A percentile compares a stretch with the other conserved stretches of the same genome.
These are phyloP conservation scores for Lucifuga dentata DNA, from an alignment of 2,113 vertebrate species.

Conservation along the genomic window DNA sequence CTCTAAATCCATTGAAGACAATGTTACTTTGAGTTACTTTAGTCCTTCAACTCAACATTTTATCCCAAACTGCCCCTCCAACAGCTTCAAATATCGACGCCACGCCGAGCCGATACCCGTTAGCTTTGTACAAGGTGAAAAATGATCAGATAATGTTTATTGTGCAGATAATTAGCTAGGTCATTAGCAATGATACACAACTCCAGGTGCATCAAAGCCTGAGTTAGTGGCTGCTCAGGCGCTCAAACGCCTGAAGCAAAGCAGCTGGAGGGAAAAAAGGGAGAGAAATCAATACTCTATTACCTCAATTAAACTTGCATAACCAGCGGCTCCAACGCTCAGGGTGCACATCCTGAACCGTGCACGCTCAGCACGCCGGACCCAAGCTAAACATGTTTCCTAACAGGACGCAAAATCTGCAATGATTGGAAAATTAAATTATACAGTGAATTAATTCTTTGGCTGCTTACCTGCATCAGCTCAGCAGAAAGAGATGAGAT, in stretches of 20 bases:
- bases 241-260: conserved; percentile 38
- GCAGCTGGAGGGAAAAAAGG: conserved; percentile 42
- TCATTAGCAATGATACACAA: conserved; percentile 68
- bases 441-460: not conserved
- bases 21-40: not conserved
- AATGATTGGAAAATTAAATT: not conserved
- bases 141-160: conserved; percentile 72
- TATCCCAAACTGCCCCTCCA: conserved; percentile 14
- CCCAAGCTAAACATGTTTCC: conserved; percentile 14
- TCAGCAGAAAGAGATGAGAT: not conserved
- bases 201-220: conserved; percentile 48
- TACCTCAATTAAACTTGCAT: conserved; percentile 72
- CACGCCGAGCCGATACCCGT: conserved; percentile 40
- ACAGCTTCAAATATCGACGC: conserved; percentile 31
- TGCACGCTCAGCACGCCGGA: not conserved
- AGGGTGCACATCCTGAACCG: conserved; percentile 4
- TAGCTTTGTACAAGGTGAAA: conserved; percentile 58
- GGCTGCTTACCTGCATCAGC: not conserved
- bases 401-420: conserved; percentile 1
- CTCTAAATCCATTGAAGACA: conserved; percentile 28
- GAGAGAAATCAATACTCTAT: conserved; percentile 70
- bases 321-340: conserved; percentile 18
- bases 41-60: not conserved
- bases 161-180: conserved; percentile 57
- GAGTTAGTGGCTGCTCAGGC: conserved; percentile 49